Conservation (phyloP, 2,888 invertebrate species). For the Dryadula phaetusa region DNA sequence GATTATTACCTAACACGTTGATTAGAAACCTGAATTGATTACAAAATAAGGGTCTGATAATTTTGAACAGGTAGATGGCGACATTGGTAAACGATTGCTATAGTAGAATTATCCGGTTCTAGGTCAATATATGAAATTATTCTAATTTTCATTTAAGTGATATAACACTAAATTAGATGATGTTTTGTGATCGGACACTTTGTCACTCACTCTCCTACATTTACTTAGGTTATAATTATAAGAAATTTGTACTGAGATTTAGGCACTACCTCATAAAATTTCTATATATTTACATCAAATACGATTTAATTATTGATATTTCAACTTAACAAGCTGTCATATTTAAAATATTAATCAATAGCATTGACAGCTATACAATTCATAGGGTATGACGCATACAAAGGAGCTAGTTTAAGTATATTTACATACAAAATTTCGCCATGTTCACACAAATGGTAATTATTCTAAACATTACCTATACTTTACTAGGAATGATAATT, state of each 20-base stretch:
- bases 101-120: conserved; percentile 8
- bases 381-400: conserved; percentile 6
- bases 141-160: conserved; percentile 18
- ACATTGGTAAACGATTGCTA: conserved; percentile 25
- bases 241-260: too few species aligned
- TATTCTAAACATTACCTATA: background rate
- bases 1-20: conserved; percentile 42
- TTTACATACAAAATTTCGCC: conserved; percentile 8
- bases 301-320: conserved; percentile 6
- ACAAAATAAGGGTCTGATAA: conserved; percentile 41
- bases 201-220: too few species aligned
- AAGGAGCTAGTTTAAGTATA: conserved; percentile 3
- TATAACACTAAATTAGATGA: too few species aligned
- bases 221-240: too few species aligned
- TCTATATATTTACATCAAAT: conserved; percentile 8
- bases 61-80: conserved; percentile 34
- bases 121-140: background rate
- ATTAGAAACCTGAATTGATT: conserved; percentile 44
- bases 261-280: background rate
- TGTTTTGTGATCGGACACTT: too few species aligned
- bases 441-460: background rate
- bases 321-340: conserved; percentile 16
- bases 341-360: conserved; percentile 9
- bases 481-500: background rate
- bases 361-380: conserved; percentile 14